These are phyloP conservation scores for Chrysolina oricalcia DNA, from an alignment of 2,888 invertebrate genomes.

Conservation along the genomic window DNA sequence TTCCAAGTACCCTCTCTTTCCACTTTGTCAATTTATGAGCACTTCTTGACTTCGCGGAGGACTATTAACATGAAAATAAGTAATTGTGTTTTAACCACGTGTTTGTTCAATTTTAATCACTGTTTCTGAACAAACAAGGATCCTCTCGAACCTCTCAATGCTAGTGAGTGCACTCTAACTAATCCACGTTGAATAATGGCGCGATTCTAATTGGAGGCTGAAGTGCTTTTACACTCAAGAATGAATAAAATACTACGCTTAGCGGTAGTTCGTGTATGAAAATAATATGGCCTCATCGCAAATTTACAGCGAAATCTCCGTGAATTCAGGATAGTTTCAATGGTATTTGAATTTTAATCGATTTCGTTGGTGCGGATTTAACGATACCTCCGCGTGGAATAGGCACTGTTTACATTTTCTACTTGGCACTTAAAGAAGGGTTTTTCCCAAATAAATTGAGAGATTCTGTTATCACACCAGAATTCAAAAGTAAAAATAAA, in stretches of 20 bases:
- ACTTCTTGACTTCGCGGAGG: background rate
- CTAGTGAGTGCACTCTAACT: conserved; percentile 31
- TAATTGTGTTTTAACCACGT: conserved; percentile 1
- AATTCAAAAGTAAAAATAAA: no score
- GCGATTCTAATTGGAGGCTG: conserved; percentile 30
- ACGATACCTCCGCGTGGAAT: background rate
- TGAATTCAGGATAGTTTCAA: background rate
- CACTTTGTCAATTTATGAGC: background rate
- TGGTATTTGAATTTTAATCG: conserved; percentile 9
- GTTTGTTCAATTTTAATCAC: conserved; percentile 1
- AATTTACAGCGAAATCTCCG: conserved; percentile 1
- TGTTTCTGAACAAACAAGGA: conserved; percentile 32
- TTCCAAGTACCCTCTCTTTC: background rate
- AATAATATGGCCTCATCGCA: conserved; percentile 27
- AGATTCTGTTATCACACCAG: no score
- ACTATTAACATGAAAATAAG: conserved; percentile 1
- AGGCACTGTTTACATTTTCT: background rate
- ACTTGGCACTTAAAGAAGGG: no score
- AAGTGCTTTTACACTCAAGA: conserved; percentile 39
- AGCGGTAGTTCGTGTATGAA: conserved; percentile 23
- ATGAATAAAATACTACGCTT: conserved; percentile 27
- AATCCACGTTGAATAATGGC: conserved; percentile 24
- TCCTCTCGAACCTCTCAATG: conserved; percentile 23
- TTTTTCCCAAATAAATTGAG: no score
- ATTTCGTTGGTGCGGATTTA: background rate